Conservation (phyloP, 2,888 invertebrate species). For the Reticulitermes lucifugus region DNA sequence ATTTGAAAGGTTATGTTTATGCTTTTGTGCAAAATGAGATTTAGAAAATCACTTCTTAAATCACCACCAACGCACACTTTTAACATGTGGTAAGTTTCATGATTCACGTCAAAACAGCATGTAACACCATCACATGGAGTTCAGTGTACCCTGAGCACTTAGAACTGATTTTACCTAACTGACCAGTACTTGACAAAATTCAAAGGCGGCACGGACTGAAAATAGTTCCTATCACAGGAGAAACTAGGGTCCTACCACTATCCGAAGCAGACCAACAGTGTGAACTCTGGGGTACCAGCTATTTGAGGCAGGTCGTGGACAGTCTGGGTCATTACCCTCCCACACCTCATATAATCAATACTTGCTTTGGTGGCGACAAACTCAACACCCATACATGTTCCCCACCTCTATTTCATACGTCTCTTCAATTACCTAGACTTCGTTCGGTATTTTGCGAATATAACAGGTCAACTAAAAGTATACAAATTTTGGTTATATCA, state of each 20-base stretch:
- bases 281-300: background rate
- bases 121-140: no score
- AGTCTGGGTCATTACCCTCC: constrained; percentile 24
- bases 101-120: no score
- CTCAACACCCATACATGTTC: constrained; percentile 2
- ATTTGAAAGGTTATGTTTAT: no score
- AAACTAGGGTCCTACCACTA: background rate
- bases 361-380: constrained; percentile 16
- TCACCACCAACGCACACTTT: no score
- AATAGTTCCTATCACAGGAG: background rate
- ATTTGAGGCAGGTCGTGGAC: constrained; percentile 34
- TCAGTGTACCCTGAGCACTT: no score
- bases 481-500: no score
- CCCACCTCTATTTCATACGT: background rate
- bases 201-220: background rate
- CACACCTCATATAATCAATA: constrained; percentile 33
- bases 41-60: no score
- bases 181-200: background rate
- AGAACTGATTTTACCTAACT: background rate
- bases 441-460: no score
- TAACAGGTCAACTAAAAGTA: no score
- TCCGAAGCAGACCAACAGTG: background rate
- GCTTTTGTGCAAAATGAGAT: no score
- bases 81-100: no score
- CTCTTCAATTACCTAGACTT: background rate